phyloP scores from a whole-genome alignment of 2,888 invertebrate genomes.

The Diploptera punctata region DNA sequence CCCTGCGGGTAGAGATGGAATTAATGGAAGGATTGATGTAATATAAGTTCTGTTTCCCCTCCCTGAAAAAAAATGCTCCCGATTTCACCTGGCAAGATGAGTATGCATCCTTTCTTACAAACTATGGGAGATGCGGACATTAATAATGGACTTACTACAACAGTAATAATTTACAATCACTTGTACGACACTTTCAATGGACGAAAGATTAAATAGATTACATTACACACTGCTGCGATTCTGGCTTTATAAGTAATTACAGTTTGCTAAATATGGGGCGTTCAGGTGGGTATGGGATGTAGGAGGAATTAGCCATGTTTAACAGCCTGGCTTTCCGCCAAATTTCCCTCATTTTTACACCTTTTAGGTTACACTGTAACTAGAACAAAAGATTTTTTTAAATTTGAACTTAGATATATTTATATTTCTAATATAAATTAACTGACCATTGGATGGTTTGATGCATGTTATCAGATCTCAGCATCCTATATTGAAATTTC shows the following conservation, averaged over 20 bases:
- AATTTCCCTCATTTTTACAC: constrained; percentile 7
- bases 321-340: neutral
- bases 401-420: too few species aligned
- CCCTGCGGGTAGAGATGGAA: constrained; percentile 25
- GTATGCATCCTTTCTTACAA: neutral
- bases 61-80: neutral
- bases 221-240: neutral
- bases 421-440: too few species aligned
- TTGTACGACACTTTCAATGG: constrained; percentile 31
- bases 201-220: constrained; percentile 38
- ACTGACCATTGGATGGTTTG: too few species aligned
- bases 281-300: neutral
- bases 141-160: neutral
- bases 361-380: neutral
- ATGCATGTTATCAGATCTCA: too few species aligned
- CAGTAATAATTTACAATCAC: constrained; percentile 36
- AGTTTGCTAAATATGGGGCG: constrained; percentile 7
- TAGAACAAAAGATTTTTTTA: too few species aligned
- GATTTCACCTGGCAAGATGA: constrained; percentile 15
- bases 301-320: neutral
- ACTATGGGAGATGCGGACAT: constrained; percentile 13
- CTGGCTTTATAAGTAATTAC: constrained; percentile 21
- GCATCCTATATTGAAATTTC: too few species aligned
- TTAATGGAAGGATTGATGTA: constrained; percentile 25
- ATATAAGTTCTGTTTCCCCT: neutral